Evolutionary conservation across 1,140 invertebrate species (phyloP), one percentile per base, ranked within the genome.

Genomic region (Drosophila nannoptera): DNA sequence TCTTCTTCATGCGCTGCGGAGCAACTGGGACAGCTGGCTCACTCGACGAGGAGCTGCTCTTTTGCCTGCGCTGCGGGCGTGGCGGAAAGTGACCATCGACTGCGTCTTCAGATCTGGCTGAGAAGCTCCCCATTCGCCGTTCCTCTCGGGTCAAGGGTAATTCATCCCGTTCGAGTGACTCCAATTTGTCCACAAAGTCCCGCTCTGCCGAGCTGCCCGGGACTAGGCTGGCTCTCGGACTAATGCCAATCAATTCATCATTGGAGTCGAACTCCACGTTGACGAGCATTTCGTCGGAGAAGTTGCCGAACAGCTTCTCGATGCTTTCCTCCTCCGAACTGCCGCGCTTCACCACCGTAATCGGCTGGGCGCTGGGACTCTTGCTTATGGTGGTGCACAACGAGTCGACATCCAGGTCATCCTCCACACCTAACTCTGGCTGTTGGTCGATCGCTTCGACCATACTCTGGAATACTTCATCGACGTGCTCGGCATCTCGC

Each of bases 311-410:
- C 0, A 89, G 65, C 53, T 87, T 77, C 46, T 89, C 88, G n/a
- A 89, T 89, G 55, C 88, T 89, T 4, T 89, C 80, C 36, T 89
- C 87, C 53, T 89, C 87, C 7, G 87, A 88, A 16, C 82, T 84
- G 8, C 88, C 88, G 0, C 86, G 73, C 32, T 77, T 74, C 0
- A 83, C 78, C 14, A 87, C 81, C 0, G 87, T 88, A 0, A 88
- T 54, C 0, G 78, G 81, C 7, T 87, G 80, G 11, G 65, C 80
- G 63, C 87, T 88, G 7, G 87, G 87, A 78, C 87, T 89, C 68
- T 88, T 88, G 58, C 83, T 88, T 36, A 87, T 88, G 4, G 87
- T 87, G 7, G 87, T 88, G 40, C 87, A 84, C 4, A 88, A 36
- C 4, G 87, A 88, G 35, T 88, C 87, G 4, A 54, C 78, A 49